A percentile compares a stretch with the other conserved stretches of the same genome.
Conservation (phyloP, 1,140 invertebrate species). For the Aleiodes sp. region DNA sequence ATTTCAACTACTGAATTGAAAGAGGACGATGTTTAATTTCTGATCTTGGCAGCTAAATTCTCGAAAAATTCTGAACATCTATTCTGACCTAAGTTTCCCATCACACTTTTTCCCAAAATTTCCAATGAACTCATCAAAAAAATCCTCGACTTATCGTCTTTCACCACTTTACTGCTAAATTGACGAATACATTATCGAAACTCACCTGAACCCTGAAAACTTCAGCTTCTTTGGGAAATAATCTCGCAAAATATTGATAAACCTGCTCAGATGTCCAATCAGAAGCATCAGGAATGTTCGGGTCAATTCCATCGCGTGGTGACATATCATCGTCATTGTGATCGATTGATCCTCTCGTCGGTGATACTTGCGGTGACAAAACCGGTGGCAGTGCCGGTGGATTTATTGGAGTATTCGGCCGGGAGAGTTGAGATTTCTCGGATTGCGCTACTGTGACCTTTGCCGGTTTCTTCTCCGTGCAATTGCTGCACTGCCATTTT, state of each 20-base stretch:
- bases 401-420: slow-evolving; percentile 54
- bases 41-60: too few relatives aligned
- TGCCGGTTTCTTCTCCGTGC: slow-evolving; percentile 44
- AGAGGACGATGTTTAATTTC: too few relatives aligned
- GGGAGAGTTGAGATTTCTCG: neutral
- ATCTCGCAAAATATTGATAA: slow-evolving; percentile 78
- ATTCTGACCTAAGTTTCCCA: too few relatives aligned
- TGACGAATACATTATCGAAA: slow-evolving; percentile 27
- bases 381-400: slow-evolving; percentile 52
- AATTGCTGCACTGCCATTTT: slow-evolving; percentile 61
- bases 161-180: slow-evolving; percentile 8
- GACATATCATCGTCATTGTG: slow-evolving; percentile 51
- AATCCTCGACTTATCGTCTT: neutral
- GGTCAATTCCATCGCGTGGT: slow-evolving; percentile 66
- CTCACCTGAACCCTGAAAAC: slow-evolving; percentile 83
- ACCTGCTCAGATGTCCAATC: slow-evolving; percentile 85
- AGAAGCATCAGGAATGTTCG: slow-evolving; percentile 79
- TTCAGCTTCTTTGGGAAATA: slow-evolving; percentile 79
- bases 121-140: too few relatives aligned
- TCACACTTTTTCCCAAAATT: neutral
- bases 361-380: slow-evolving; percentile 60
- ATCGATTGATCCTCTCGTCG: slow-evolving; percentile 50
- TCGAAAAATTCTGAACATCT: too few relatives aligned
- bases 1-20: too few relatives aligned
- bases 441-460: neutral